Base-by-base conservation (phyloP, 2,888 invertebrate genomes). In the Drosophila kokeensis region DNA sequence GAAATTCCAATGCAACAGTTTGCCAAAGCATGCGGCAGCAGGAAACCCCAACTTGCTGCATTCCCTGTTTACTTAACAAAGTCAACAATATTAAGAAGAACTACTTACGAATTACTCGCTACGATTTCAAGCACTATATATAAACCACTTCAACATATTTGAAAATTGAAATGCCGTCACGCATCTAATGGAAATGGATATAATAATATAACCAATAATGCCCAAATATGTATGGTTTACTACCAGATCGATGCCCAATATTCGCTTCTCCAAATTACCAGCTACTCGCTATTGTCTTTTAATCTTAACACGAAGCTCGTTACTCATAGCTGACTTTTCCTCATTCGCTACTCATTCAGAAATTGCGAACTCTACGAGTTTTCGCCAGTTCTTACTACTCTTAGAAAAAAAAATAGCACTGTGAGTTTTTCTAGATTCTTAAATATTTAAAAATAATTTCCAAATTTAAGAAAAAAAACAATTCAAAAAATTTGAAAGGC, bases 1-100 rank as follows among this genome's bases (percentile, higher is more conserved):
- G 75, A 71, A 75, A 70, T 62, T 36, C 34, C 54, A 67, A 67
- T 49, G 40, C 65, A 42, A 53, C 50, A 27, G 21, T 4, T 24
- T 58, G 54, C 21, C 52, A 45, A 38, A 65, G 65, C 57, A 79
- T 74, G 67, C 76, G 79, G 80, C 67, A 75, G 59, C 60, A 49
- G 77, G 54, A 72, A 69, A 63, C 49, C 8, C 27, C 10, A 61
- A 59, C 59, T 45, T 53, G 45, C 24, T 27, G 10, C 30, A 54
- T 2, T 13, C 18, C 24, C 59, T 32, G 48, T 27, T 29, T 11
- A 29, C n/a, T 8, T 27, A 13, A 63, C 48, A 48, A 49, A 50
- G 52, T 52, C 27, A 60, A 36, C 52, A 29, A n/a, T n/a, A 8
- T 34, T 38, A 13, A 38, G 29, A n/a, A 45, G 24, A 48, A 30